A percentile compares a stretch with the other conserved stretches of the same genome.
phyloP scores from a whole-genome alignment of 2,888 invertebrate species.

The Rhingia rostrata region DNA sequence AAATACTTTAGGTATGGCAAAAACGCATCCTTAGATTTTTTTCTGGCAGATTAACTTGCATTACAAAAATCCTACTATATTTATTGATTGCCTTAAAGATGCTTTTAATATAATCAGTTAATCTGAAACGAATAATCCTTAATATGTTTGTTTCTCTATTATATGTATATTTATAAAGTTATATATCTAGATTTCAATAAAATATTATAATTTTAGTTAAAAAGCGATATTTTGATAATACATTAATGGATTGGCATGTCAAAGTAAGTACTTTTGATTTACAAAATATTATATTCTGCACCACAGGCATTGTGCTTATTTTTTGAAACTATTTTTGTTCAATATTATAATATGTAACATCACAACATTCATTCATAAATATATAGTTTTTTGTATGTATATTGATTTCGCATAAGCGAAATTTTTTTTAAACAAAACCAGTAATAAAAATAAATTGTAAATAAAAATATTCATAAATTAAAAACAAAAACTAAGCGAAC shows the following conservation, averaged over 20 bases:
- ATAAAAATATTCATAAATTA: conserved; percentile 19
- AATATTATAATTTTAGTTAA: background rate
- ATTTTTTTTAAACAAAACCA: conserved; percentile 4
- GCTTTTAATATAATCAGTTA: too few relatives aligned
- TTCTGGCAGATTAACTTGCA: too few relatives aligned
- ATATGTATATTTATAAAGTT: conserved; percentile 11
- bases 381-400: background rate
- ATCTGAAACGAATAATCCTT: too few relatives aligned
- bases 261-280: conserved; percentile 33
- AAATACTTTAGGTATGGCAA: too few relatives aligned
- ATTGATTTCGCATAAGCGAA: background rate
- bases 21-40: too few relatives aligned
- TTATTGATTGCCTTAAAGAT: too few relatives aligned
- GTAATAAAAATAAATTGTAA: conserved; percentile 17
- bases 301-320: conserved; percentile 69
- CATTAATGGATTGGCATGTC: conserved; percentile 32
- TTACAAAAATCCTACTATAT: too few relatives aligned
- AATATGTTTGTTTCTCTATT: background rate
- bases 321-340: background rate
- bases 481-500: conserved; percentile 27
- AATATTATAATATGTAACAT: conserved; percentile 14
- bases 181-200: conserved; percentile 12
- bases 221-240: conserved; percentile 4
- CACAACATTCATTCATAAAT: conserved; percentile 29
- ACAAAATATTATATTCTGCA: conserved; percentile 29